Base-by-base conservation (phyloP, 2,113 vertebrate species). In the Saguinus imperator region DNA sequence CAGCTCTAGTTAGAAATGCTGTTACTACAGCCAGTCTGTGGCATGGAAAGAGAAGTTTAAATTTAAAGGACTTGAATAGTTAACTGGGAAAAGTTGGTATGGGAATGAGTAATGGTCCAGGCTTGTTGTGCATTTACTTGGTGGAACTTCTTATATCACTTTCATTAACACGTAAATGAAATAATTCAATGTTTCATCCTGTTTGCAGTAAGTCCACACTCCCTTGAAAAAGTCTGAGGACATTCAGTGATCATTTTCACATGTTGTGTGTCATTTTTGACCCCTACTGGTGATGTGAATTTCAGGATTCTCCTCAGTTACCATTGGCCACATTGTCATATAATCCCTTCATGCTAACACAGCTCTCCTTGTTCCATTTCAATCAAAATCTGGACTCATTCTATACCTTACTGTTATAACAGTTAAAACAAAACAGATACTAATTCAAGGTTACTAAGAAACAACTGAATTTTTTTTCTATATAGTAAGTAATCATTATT, bases 31-130 rank as follows among this genome's bases (percentile, higher is more conserved):
- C 4, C 50, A 66, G 35, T 55, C 12, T 81, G 57, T 75, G 17
- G 55, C 11, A 45, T 20, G 6, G 20, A 85, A 83, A 72, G 5
- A 84, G 66, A 85, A 12, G 8, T 8, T 32, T 37, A 72, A 80
- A 64, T 52, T 35, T 21, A 45, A 10, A 40, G 10, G 2, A 61
- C 37, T 66, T 76, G 20, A 92, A 72, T 23, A 84, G 76, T 32
- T 68, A 35, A 21, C 3, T 9, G 0, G 32, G 2, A 27, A 88
- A 55, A 40, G 5, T 5, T 43, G 2, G 1, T 27, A 1, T n/a
- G 25, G 13, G 25, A 55, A 37, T 52, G 43, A 64, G 0, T 35
- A 66, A 13, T 48, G 23, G 25, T 79, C 29, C 70, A 75, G 5
- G 48, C 68, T 82, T 55, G 1, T 27, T 43, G 32, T 64, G 2